Conservation (phyloP, 2,888 invertebrate genomes). For the Vannuccia rotundouncinata region DNA sequence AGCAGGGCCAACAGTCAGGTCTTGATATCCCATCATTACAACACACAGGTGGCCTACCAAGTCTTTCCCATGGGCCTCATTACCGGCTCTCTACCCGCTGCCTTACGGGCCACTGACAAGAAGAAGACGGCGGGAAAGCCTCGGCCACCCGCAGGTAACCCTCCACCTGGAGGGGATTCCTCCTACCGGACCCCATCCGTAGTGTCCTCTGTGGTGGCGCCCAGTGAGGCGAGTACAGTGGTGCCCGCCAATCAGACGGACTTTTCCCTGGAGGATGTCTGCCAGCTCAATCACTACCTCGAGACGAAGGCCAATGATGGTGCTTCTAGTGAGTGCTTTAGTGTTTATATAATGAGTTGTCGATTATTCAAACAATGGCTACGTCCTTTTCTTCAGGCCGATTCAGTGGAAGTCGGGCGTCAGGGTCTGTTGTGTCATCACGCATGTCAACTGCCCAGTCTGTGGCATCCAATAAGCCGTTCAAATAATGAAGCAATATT, state of each 20-base stretch:
- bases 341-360: too few relatives aligned
- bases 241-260: not conserved
- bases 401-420: not conserved
- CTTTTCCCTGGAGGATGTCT: not conserved
- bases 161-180: not conserved
- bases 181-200: not conserved
- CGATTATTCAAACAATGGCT: too few relatives aligned
- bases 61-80: slow-evolving; percentile 53
- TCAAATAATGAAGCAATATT: not conserved
- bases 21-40: too few relatives aligned
- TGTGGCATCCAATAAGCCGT: not conserved
- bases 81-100: slow-evolving; percentile 48
- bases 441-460: not conserved
- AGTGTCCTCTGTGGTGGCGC: not conserved
- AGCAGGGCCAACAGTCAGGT: too few relatives aligned
- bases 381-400: too few relatives aligned
- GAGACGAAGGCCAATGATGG: not conserved
- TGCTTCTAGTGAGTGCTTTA: not conserved
- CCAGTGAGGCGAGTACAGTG: not conserved
- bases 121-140: not conserved
- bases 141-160: not conserved
- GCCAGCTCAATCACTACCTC: not conserved
- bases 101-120: not conserved
- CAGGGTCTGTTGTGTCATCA: not conserved
- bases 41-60: slow-evolving; percentile 50